Percentiles rank a stretch among this genome's conserved stretches.
phyloP scores from a whole-genome alignment of 2,888 invertebrate species.

The Cosmia trapezina region DNA sequence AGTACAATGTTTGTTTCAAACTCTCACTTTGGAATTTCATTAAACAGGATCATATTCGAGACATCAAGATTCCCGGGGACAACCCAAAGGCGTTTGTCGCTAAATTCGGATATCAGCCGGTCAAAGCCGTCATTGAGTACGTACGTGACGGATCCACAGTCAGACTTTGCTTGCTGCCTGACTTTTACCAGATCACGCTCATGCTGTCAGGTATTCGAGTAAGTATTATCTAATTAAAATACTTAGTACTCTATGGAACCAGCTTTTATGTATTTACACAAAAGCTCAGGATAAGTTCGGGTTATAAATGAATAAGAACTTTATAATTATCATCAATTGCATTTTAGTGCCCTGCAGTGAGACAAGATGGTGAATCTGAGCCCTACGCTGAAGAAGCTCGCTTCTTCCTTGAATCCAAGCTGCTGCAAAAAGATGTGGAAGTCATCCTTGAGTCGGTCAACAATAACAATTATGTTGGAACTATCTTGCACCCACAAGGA shows the following conservation, averaged over 20 bases:
- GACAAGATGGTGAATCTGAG: constrained; percentile 93
- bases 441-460: constrained; percentile 97
- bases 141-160: constrained; percentile 99
- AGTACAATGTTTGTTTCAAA: background rate
- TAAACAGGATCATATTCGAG: constrained; percentile 93
- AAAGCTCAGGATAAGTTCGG: background rate
- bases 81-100: constrained; percentile 94
- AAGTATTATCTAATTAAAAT: constrained; percentile 73
- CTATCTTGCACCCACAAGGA: constrained; percentile 96
- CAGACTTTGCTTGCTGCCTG: constrained; percentile 97
- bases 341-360: constrained; percentile 94
- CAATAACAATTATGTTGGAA: constrained; percentile 98
- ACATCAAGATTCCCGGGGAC: constrained; percentile 93
- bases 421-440: constrained; percentile 97
- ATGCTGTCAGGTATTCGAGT: constrained; percentile 98
- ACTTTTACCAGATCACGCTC: constrained; percentile 97
- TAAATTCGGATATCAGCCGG: constrained; percentile 95
- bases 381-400: constrained; percentile 96
- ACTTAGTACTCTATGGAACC: background rate
- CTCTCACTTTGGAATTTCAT: constrained; percentile 5
- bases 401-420: constrained; percentile 97
- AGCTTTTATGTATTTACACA: background rate
- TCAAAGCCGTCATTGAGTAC: constrained; percentile 98
- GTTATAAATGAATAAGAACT: background rate
- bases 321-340: constrained; percentile 9